Percentiles rank a stretch among this genome's conserved stretches.
phyloP scores from a whole-genome alignment of 1,140 invertebrate species.

The Calephelis nemesis region DNA sequence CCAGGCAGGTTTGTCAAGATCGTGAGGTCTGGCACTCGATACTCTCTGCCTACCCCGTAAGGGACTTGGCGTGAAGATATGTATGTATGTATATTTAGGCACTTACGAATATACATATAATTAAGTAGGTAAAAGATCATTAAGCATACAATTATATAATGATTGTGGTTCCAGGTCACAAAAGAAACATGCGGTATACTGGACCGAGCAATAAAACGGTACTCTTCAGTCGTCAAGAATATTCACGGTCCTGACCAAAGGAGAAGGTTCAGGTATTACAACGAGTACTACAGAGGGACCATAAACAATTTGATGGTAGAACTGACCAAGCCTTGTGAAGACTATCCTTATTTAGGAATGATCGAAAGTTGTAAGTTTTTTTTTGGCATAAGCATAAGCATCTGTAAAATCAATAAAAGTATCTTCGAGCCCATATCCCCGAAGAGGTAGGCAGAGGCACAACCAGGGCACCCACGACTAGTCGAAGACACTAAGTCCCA shows the following conservation, averaged over 20 bases:
- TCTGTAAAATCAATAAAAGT: too few species aligned
- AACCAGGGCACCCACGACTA: too few species aligned
- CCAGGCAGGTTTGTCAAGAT: too few species aligned
- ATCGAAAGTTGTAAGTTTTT: constrained; percentile 84
- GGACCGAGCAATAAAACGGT: constrained; percentile 51
- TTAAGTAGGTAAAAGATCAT: too few species aligned
- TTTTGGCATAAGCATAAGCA: too few species aligned
- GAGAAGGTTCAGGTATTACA: neutral
- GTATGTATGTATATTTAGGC: neutral
- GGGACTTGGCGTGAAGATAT: too few species aligned
- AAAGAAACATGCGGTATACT: constrained; percentile 53
- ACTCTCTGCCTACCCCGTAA: too few species aligned
- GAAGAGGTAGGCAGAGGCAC: too few species aligned
- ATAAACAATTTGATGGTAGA: constrained; percentile 75
- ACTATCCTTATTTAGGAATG: constrained; percentile 83
- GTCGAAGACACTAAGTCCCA: too few species aligned
- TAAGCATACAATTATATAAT: too few species aligned
- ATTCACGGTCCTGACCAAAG: constrained; percentile 23
- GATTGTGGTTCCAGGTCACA: constrained; percentile 31
- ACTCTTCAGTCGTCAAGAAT: constrained; percentile 40
- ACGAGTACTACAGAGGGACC: constrained; percentile 45
- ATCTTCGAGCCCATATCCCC: too few species aligned
- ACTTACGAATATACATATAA: neutral
- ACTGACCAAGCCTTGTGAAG: constrained; percentile 78
- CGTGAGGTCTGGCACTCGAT: too few species aligned